phyloP scores from a whole-genome alignment of 2,113 vertebrate genomes.

The Gallinago jamesoni region DNA sequence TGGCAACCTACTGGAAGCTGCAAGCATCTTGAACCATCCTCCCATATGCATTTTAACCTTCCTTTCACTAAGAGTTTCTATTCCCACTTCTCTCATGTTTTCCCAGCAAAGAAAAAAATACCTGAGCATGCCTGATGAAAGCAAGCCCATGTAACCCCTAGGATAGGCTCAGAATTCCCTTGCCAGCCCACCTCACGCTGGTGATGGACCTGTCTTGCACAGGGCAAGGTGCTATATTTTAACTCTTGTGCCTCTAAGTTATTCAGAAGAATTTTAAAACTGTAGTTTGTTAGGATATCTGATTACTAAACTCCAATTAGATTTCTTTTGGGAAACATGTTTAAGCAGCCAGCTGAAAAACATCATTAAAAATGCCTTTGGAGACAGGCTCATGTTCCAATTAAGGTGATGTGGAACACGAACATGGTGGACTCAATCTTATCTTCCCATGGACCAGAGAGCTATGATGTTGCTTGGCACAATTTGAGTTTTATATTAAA shows the following conservation, averaged over 20 bases:
- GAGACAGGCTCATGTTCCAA: not conserved
- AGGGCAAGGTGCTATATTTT: not conserved
- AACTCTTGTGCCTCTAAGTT: not conserved
- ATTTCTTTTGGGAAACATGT: not conserved
- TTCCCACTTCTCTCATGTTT: not conserved
- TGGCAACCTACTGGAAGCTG: not conserved
- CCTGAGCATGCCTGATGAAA: not conserved
- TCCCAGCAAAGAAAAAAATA: not conserved
- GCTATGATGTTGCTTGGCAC: not conserved
- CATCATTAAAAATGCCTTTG: not conserved
- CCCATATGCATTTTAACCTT: not conserved
- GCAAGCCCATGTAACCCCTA: not conserved
- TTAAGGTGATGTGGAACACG: not conserved
- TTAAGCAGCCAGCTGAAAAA: not conserved
- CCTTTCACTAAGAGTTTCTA: not conserved
- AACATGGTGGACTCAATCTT: not conserved
- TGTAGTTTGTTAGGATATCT: not conserved
- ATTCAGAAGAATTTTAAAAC: not conserved
- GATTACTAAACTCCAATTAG: not conserved
- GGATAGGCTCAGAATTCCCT: not conserved
- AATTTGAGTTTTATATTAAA: not conserved
- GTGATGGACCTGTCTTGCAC: not conserved
- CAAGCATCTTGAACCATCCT: not conserved
- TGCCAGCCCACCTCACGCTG: not conserved
- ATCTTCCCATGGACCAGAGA: not conserved